Evolutionary conservation across 2,797 vertebrate genomes (phyloP).

Genomic region (Falco concolor): DNA sequence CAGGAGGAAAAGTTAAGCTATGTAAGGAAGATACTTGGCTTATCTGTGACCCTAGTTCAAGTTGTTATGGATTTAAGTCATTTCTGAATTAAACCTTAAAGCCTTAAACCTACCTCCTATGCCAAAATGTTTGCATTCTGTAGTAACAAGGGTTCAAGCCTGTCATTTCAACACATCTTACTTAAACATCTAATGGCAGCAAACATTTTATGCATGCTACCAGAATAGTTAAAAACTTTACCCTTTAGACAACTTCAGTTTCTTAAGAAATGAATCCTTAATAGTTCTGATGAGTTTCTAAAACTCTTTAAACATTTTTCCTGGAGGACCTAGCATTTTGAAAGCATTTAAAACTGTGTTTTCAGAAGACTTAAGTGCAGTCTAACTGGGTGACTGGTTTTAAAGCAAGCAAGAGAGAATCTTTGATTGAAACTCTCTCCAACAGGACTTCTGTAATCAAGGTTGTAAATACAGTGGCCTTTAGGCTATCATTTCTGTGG

Average conservation of each 20-base stretch:
- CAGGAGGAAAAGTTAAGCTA: not conserved
- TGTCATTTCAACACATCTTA: not conserved
- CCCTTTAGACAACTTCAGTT: not conserved
- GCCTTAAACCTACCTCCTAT: not conserved
- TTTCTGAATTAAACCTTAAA: not conserved
- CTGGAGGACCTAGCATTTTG: slow-evolving; percentile 17
- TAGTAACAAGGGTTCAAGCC: not conserved
- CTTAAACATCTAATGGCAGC: rapidly evolving
- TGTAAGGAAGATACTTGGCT: not conserved
- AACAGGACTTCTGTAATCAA: not conserved
- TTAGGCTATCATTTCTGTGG: not conserved
- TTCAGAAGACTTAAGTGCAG: not conserved
- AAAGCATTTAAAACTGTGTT: not conserved
- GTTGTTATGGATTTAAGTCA: not conserved
- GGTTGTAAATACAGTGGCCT: not conserved
- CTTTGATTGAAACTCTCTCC: not conserved
- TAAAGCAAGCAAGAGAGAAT: not conserved
- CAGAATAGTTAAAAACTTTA: not conserved
- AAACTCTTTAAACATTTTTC: not conserved
- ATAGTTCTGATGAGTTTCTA: not conserved
- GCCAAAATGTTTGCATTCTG: not conserved
- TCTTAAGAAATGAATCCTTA: not conserved
- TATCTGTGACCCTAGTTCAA: not conserved
- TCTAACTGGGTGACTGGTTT: not conserved
- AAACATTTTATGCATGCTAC: not conserved